Base-by-base conservation (phyloP, 2,113 vertebrate genomes). In the Fukomys damarensis region DNA sequence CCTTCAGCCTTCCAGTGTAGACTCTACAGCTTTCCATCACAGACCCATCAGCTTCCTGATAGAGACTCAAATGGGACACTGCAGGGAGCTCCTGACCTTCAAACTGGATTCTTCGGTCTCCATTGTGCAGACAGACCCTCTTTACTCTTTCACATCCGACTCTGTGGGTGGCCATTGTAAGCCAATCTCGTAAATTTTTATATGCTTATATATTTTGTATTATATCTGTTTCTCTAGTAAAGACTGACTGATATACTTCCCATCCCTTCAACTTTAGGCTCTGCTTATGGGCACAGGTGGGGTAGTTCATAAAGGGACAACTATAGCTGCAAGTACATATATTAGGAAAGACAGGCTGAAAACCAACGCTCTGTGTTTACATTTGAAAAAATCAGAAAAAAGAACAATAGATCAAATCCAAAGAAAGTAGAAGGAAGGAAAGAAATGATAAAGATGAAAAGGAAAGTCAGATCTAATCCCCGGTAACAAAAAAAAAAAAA, bases 311-410 rank as follows among this genome's bases (percentile, higher is more conserved):
- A 43, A 54, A 94, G 28, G 52, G 16, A 89, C 93, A 81, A 72
- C 2, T 76, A 49, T 28, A 68, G 56, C 72, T 91, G 52, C 59
- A 89, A 91, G 80, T 86, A 41, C 32, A 72, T 72, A 16, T 35
- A 38, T 63, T 79, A 94, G n/a, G 43, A 63, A 56, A 94, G 54
- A 46, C 1, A 59, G 17, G 22, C 22, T 77, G 28, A 70, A 94
- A 77, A 94, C 26, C 65, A 86, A 58, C 43, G 24, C 77, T 86
- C 7, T 46, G 35, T 52, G 19, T 43, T 72, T 86, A 28, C 56
- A 95, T 83, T 87, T 92, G 46, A 86, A 91, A 93, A 85, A 94
- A 20, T 86, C 61, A 81, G 32, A 32, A 89, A 86, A 41, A 80
- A 32, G 16, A 68, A 56, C 16, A 89, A 72, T 52, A 92, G 76